These are phyloP conservation scores for Enteromius mattozi DNA, from an alignment of 2,797 vertebrate species.

Conservation along the genomic window DNA sequence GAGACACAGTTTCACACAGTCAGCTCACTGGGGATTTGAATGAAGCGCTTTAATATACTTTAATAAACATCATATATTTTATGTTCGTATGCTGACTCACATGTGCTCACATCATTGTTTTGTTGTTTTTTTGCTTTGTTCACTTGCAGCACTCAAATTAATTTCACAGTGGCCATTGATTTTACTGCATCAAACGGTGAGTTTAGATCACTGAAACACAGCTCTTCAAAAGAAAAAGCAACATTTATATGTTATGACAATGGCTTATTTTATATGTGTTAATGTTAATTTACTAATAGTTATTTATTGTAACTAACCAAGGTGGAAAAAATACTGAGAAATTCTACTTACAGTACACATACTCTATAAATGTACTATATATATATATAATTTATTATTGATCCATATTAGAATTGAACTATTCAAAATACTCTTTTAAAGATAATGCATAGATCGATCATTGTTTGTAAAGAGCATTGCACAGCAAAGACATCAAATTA, in stretches of 20 bases:
- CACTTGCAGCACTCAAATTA: conserved; percentile 93
- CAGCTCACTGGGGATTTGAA: conserved; percentile 18
- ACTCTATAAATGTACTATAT: background rate
- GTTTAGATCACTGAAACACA: conserved; percentile 60
- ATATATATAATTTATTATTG: background rate
- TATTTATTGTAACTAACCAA: background rate
- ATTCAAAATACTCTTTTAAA: conserved; percentile 3
- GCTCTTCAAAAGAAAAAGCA: conserved; percentile 37
- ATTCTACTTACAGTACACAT: background rate
- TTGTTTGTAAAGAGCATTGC: background rate
- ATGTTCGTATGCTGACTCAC: conserved; percentile 61
- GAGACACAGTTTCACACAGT: conserved; percentile 19
- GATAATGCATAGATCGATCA: background rate
- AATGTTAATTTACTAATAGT: background rate
- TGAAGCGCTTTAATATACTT: conserved; percentile 16
- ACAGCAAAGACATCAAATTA: background rate
- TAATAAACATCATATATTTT: conserved; percentile 22
- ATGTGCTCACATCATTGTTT: conserved; percentile 42
- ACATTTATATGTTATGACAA: conserved; percentile 30
- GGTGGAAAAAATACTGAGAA: background rate
- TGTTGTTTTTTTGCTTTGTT: conserved; percentile 53
- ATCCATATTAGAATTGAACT: background rate
- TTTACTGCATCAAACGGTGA: conserved; percentile 99
- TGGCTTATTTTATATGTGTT: background rate
- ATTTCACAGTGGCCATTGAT: conserved; percentile 99